Evolutionary conservation across 2,113 vertebrate genomes (phyloP).

Genomic region (Sapajus apella): DNA sequence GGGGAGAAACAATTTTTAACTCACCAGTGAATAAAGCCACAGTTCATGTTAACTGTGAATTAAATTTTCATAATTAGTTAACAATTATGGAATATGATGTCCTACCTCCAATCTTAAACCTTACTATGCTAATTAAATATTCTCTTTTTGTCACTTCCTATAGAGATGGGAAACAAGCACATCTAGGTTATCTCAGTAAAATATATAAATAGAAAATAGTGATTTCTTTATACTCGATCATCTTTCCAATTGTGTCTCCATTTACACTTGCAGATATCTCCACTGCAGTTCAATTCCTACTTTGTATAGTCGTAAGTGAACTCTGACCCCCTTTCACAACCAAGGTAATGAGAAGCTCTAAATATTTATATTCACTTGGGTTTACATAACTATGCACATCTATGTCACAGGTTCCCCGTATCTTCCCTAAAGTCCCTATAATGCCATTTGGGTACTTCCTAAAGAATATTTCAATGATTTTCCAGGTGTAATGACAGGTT

Average conservation of each 20-base stretch:
- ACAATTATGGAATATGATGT: neutral
- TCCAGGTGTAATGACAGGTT: neutral
- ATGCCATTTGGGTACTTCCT: neutral
- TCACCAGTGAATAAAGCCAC: neutral
- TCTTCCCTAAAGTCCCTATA: neutral
- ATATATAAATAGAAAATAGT: neutral
- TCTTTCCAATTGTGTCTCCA: neutral
- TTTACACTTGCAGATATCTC: neutral
- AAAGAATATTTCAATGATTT: neutral
- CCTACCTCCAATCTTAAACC: neutral
- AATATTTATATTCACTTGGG: neutral
- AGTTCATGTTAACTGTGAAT: neutral
- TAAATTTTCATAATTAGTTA: constrained; percentile 6
- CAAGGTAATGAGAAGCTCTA: neutral
- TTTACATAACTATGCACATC: neutral
- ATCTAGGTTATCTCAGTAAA: constrained; percentile 9
- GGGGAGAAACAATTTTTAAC: neutral
- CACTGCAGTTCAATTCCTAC: neutral
- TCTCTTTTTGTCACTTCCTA: neutral
- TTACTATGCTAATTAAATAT: neutral
- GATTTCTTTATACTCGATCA: neutral
- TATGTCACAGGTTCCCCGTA: neutral
- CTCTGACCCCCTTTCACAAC: neutral
- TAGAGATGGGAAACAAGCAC: neutral
- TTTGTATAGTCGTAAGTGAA: neutral